These are phyloP conservation scores for Tribolium freemani DNA, from an alignment of 2,888 invertebrate genomes.

Conservation along the genomic window DNA sequence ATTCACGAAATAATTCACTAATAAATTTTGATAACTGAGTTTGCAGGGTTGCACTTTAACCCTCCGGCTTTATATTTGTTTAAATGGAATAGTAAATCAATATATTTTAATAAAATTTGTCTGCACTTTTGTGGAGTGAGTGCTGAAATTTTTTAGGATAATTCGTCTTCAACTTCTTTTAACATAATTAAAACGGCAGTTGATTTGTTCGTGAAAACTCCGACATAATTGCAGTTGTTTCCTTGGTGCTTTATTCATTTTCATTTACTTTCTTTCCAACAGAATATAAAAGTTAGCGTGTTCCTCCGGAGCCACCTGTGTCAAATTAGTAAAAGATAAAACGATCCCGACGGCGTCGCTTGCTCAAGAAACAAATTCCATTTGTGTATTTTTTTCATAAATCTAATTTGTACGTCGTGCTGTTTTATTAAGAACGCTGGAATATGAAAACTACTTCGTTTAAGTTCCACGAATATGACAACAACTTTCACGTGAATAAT, in stretches of 20 bases:
- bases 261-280: conserved; percentile 51
- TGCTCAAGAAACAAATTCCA: conserved; percentile 54
- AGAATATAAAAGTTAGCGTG: conserved; percentile 58
- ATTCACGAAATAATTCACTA: conserved; percentile 41
- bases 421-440: conserved; percentile 51
- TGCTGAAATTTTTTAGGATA: neutral
- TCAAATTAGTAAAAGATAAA: conserved; percentile 66
- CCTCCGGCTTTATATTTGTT: conserved; percentile 43
- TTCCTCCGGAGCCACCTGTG: conserved; percentile 63
- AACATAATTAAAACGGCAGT: conserved; percentile 25
- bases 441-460: conserved; percentile 41
- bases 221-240: conserved; percentile 49
- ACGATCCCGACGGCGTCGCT: conserved; percentile 59
- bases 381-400: conserved; percentile 57
- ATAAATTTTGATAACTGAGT: conserved; percentile 44
- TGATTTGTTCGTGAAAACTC: conserved; percentile 22
- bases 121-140: neutral
- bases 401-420: conserved; percentile 57
- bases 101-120: neutral
- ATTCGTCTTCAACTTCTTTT: conserved; percentile 9
- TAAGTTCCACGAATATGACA: conserved; percentile 22
- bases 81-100: conserved; percentile 13
- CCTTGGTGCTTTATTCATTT: conserved; percentile 52
- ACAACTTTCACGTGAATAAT: conserved; percentile 14
- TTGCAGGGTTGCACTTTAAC: conserved; percentile 35